These are phyloP conservation scores for Thereva nobilitata DNA, from an alignment of 2,888 invertebrate species.

Conservation along the genomic window DNA sequence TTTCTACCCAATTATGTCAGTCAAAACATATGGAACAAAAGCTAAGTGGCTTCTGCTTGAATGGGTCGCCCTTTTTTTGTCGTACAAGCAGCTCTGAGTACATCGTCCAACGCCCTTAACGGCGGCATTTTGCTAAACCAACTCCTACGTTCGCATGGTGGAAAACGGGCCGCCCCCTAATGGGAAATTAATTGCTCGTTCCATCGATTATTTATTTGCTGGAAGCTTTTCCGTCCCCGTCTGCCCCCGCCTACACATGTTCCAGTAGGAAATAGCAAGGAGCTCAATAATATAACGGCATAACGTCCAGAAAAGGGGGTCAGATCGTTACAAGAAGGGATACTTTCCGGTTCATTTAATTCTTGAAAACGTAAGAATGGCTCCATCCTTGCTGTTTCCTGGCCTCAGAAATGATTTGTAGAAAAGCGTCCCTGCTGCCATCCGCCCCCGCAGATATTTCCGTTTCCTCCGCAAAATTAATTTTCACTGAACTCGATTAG, in stretches of 20 bases:
- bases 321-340: not conserved
- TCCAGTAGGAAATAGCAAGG: slow-evolving; percentile 1
- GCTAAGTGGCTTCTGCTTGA: slow-evolving; percentile 30
- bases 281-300: not conserved
- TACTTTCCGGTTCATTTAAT: slow-evolving; percentile 34
- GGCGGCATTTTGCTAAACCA: not conserved
- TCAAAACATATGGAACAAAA: slow-evolving; percentile 30
- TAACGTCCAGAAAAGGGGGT: too few species aligned
- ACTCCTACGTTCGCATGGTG: not conserved
- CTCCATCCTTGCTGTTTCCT: slow-evolving; percentile 21
- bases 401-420: slow-evolving; percentile 26
- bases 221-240: slow-evolving; percentile 39
- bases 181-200: slow-evolving; percentile 46
- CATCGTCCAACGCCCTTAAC: slow-evolving; percentile 9
- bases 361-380: slow-evolving; percentile 30
- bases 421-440: slow-evolving; percentile 8
- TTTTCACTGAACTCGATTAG: slow-evolving; percentile 31
- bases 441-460: slow-evolving; percentile 14
- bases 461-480: slow-evolving; percentile 27
- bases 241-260: not conserved
- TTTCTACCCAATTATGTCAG: slow-evolving; percentile 29
- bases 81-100: slow-evolving; percentile 8
- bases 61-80: slow-evolving; percentile 23
- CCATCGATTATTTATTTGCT: slow-evolving; percentile 46
- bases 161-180: slow-evolving; percentile 41